Evolutionary conservation across 2,888 invertebrate genomes (phyloP).

Genomic region (Apocheima hispidaria): DNA sequence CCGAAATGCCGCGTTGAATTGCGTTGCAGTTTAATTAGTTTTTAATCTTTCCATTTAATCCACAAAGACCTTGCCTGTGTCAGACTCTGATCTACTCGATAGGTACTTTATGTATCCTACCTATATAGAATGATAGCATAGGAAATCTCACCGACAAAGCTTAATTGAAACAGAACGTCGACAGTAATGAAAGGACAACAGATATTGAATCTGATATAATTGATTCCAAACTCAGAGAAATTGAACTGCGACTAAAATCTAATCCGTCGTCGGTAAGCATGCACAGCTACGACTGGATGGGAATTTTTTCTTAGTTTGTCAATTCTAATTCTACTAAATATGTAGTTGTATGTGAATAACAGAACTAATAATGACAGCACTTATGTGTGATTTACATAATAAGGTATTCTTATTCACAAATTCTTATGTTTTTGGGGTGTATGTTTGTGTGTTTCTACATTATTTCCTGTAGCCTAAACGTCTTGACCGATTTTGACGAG

Average conservation of each 20-base stretch:
- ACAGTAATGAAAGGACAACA: constrained; percentile 63
- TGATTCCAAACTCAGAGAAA: constrained; percentile 52
- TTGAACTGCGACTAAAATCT: constrained; percentile 57
- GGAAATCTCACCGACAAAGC: constrained; percentile 5
- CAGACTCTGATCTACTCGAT: too few species aligned
- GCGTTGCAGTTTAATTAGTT: background rate
- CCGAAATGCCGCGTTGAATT: too few species aligned
- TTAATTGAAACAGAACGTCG: constrained; percentile 41
- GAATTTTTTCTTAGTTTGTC: constrained; percentile 51
- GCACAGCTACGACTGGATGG: constrained; percentile 47
- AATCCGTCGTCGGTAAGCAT: constrained; percentile 47
- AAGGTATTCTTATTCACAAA: too few species aligned
- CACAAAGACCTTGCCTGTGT: too few species aligned
- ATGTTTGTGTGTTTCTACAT: too few species aligned
- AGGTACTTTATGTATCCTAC: too few species aligned
- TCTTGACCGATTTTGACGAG: too few species aligned
- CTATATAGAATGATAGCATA: background rate
- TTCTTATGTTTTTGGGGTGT: too few species aligned
- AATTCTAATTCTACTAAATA: constrained; percentile 45
- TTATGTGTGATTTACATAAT: too few species aligned
- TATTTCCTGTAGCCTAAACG: too few species aligned
- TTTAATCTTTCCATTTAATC: background rate
- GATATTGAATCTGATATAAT: constrained; percentile 56
- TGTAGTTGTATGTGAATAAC: too few species aligned
- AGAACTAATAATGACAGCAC: too few species aligned